phyloP scores from a whole-genome alignment of 2,888 invertebrate genomes.

The Erpobdella octoculata region DNA sequence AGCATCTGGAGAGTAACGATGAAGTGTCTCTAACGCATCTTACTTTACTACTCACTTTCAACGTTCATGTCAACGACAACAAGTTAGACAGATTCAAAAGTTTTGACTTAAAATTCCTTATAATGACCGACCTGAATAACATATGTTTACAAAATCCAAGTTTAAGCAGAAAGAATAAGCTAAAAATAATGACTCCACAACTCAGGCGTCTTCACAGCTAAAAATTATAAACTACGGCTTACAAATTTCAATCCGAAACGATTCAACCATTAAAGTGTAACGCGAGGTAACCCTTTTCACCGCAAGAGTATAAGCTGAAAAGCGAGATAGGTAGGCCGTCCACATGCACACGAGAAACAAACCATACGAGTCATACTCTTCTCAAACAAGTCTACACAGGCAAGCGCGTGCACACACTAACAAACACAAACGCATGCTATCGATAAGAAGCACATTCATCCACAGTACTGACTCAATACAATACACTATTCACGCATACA shows the following conservation, averaged over 20 bases:
- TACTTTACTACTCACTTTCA: background rate
- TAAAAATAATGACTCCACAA: background rate
- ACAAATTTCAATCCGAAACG: background rate
- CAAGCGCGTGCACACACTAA: background rate
- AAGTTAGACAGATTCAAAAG: too few species aligned
- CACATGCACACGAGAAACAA: background rate
- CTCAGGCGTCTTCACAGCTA: background rate
- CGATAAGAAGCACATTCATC: background rate
- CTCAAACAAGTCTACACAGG: constrained; percentile 5
- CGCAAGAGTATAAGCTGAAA: background rate
- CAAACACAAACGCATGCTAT: background rate
- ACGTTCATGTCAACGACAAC: too few species aligned
- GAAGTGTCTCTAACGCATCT: background rate
- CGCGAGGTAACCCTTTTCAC: background rate
- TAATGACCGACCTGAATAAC: background rate
- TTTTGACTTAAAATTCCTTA: too few species aligned
- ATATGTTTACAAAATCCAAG: too few species aligned
- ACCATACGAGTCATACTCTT: background rate
- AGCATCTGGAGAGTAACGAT: background rate
- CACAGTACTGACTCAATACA: background rate
- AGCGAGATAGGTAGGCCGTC: background rate
- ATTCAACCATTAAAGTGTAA: background rate
- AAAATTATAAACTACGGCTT: background rate
- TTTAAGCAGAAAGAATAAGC: background rate
- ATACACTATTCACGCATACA: background rate